These are phyloP conservation scores for Luscinia megarhynchos DNA, from an alignment of 2,797 vertebrate genomes.

Conservation along the genomic window DNA sequence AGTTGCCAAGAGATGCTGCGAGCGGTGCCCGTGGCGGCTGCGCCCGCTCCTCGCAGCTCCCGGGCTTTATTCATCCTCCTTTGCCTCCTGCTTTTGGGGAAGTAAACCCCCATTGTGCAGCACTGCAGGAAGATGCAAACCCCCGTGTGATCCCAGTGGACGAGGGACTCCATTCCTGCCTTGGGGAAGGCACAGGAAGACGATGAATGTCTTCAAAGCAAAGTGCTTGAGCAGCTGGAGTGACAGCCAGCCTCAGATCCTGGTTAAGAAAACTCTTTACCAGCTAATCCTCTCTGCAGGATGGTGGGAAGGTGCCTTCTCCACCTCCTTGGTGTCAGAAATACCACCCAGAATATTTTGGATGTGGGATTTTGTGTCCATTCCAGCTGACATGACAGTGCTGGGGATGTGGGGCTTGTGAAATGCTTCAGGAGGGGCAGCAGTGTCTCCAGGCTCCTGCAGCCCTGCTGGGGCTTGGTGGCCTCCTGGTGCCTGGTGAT, in stretches of 20 bases:
- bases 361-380: background rate
- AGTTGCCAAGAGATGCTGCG: constrained; percentile 65
- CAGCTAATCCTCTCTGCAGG: background rate
- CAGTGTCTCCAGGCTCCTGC: background rate
- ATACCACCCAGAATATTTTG: background rate
- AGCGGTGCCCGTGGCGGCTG: constrained; percentile 16
- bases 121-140: background rate
- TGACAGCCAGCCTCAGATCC: background rate
- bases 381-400: fast-evolving
- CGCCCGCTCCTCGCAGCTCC: constrained; percentile 21
- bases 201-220: background rate
- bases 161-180: background rate
- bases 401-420: background rate
- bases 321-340: background rate
- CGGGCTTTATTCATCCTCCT: background rate
- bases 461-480: background rate
- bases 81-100: background rate
- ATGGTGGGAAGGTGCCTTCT: background rate
- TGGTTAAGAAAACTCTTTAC: background rate
- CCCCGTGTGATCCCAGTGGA: background rate
- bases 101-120: background rate
- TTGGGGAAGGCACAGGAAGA: background rate
- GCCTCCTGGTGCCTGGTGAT: fast-evolving
- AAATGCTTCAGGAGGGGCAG: background rate
- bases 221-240: background rate